phyloP scores from a whole-genome alignment of 2,888 invertebrate species.

The Perdita meconis region DNA sequence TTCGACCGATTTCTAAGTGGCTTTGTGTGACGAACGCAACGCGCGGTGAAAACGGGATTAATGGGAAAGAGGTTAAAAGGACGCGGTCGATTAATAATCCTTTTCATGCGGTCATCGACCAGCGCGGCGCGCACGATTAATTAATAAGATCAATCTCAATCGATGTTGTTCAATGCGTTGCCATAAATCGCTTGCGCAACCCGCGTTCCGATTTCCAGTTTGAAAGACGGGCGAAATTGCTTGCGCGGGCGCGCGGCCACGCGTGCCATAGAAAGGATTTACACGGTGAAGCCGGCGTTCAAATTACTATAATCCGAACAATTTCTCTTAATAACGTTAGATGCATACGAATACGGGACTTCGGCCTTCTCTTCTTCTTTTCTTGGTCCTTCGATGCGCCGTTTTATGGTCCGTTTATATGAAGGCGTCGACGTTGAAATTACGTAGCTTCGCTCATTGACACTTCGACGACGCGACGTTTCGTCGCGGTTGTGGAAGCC shows the following conservation, averaged over 20 bases:
- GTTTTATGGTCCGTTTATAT: constrained; percentile 6
- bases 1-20: not conserved
- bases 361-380: not conserved
- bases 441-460: too few species aligned
- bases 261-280: constrained; percentile 48
- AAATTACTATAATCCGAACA: constrained; percentile 53
- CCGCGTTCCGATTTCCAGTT: constrained; percentile 61
- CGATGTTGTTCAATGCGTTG: constrained; percentile 36
- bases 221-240: constrained; percentile 62
- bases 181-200: constrained; percentile 62
- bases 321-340: constrained; percentile 27
- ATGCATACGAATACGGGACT: constrained; percentile 32
- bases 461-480: too few species aligned
- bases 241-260: constrained; percentile 4
- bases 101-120: not conserved
- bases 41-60: too few species aligned
- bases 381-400: not conserved
- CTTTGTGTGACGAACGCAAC: not conserved
- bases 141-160: constrained; percentile 62
- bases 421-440: constrained; percentile 38
- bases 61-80: not conserved
- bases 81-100: constrained; percentile 17
- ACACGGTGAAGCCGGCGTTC: constrained; percentile 39
- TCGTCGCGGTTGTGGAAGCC: constrained; percentile 27
- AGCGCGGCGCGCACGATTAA: constrained; percentile 40